Evolutionary conservation across 1,140 invertebrate genomes (phyloP), one percentile per base, ranked within the genome.

Genomic region (Forficula auricularia): DNA sequence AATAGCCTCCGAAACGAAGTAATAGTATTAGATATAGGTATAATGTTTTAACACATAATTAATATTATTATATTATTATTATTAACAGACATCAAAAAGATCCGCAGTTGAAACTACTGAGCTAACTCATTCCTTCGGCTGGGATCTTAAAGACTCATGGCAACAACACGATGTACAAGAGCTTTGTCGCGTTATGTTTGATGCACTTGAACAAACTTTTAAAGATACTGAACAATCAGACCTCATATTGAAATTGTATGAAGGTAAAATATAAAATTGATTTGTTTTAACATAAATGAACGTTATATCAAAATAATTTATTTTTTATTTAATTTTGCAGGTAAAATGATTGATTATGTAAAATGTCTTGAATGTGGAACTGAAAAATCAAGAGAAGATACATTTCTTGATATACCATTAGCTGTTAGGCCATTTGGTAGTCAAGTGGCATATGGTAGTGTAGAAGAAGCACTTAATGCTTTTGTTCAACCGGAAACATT

Each of bases 101-200:
- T 57, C 65, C 34, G 74, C 87, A 13, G 74, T 90, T 16, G 84
- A 89, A 61, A 92, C 88, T 3, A 89, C 82, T 7, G 79, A 88
- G 48, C 61, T 94, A 33, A 94, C 88, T 1, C 71, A 69, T 46
- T 88, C 84, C 58, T 94, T 94, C 64, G 87, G 87, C 14, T 94
- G 88, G 88, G 81, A 87, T 57, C 81, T 78, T 7, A 78, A 79
- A 46, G 82, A 90, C 62, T 82, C 83, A 0, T 91, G 85, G 82
- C 82, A 90, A 49, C 88, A 92, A 55, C 88, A 92, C 54, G 88
- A 92, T 57, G 85, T 92, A 34, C 86, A 91, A 59, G 88, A 92
- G 57, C 58, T 92, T 20, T 90, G 82, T 59, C 68, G 86, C 42
- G 80, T 91, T 3, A 88, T 94, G 84, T 89, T 92, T 57, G 88